A percentile compares a stretch with the other conserved stretches of the same genome.
Evolutionary conservation across 2,113 vertebrate genomes (phyloP).

Genomic region (Cochlearius cochlearius): DNA sequence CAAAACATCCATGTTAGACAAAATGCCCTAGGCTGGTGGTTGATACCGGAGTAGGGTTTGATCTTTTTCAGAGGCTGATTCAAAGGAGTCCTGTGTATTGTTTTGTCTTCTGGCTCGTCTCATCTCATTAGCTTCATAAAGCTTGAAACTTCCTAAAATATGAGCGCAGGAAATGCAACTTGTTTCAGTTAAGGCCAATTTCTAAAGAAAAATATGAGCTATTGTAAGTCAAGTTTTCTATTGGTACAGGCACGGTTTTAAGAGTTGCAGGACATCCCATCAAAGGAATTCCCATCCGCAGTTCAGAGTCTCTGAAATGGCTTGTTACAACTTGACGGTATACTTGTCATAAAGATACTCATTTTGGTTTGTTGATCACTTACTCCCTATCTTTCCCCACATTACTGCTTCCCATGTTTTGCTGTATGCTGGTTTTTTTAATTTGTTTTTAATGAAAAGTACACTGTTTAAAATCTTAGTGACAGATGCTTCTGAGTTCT

Average conservation of each 20-base stretch:
- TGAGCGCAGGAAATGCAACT: not conserved
- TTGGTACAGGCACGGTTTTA: not conserved
- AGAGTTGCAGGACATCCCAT: constrained; percentile 22
- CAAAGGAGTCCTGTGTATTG: not conserved
- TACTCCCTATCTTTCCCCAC: not conserved
- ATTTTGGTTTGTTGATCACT: constrained; percentile 10
- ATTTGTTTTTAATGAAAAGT: not conserved
- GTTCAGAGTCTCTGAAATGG: constrained; percentile 46
- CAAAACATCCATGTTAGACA: not conserved
- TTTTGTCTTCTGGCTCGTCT: not conserved
- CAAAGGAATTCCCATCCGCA: not conserved
- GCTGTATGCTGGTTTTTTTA: not conserved
- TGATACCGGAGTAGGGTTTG: not conserved
- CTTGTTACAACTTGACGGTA: not conserved
- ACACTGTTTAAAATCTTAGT: not conserved
- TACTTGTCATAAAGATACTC: constrained; percentile 32
- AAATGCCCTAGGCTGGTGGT: not conserved
- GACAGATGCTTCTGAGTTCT: not conserved
- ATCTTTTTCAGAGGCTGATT: not conserved
- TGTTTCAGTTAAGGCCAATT: not conserved
- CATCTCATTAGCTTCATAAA: not conserved
- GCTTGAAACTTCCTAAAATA: not conserved
- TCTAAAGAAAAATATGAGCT: not conserved
- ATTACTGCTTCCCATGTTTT: not conserved
- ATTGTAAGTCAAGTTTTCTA: not conserved